These are phyloP conservation scores for Colostygia pectinataria DNA, from an alignment of 2,888 invertebrate genomes.

Conservation along the genomic window DNA sequence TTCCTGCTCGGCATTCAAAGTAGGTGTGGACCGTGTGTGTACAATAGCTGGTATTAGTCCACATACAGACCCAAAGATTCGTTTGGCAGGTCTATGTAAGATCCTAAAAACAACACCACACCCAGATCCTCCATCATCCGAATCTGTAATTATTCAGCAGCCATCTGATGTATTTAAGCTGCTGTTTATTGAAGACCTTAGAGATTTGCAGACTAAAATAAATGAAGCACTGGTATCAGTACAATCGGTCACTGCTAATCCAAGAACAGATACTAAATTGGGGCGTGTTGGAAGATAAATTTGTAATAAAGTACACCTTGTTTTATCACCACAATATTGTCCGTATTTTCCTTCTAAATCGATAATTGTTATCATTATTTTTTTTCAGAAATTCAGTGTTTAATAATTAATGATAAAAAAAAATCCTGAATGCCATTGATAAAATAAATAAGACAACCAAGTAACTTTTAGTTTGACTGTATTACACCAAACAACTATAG, in stretches of 20 bases:
- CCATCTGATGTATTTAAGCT: slow-evolving; percentile 88
- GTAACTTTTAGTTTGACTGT: too few species aligned
- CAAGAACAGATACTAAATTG: slow-evolving; percentile 96
- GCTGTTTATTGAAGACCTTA: slow-evolving; percentile 91
- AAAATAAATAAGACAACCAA: too few species aligned
- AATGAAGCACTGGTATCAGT: slow-evolving; percentile 97
- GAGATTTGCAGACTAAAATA: slow-evolving; percentile 94
- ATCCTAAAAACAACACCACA: slow-evolving; percentile 91
- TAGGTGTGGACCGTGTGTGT: slow-evolving; percentile 91
- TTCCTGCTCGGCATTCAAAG: slow-evolving; percentile 90
- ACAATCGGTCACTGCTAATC: slow-evolving; percentile 97
- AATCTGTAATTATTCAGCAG: slow-evolving; percentile 59
- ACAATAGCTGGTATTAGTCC: slow-evolving; percentile 81
- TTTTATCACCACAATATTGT: too few species aligned
- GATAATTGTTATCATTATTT: too few species aligned
- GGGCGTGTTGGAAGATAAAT: slow-evolving; percentile 93
- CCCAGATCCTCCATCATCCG: slow-evolving; percentile 81
- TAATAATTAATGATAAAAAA: too few species aligned
- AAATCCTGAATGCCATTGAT: too few species aligned
- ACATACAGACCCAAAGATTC: slow-evolving; percentile 67
- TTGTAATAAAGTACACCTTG: background rate
- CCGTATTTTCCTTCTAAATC: too few species aligned
- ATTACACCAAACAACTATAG: too few species aligned
- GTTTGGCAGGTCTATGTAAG: slow-evolving; percentile 86
- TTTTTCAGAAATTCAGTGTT: too few species aligned